phyloP scores from a whole-genome alignment of 2,888 invertebrate genomes.

The Malthinus flaveolus region DNA sequence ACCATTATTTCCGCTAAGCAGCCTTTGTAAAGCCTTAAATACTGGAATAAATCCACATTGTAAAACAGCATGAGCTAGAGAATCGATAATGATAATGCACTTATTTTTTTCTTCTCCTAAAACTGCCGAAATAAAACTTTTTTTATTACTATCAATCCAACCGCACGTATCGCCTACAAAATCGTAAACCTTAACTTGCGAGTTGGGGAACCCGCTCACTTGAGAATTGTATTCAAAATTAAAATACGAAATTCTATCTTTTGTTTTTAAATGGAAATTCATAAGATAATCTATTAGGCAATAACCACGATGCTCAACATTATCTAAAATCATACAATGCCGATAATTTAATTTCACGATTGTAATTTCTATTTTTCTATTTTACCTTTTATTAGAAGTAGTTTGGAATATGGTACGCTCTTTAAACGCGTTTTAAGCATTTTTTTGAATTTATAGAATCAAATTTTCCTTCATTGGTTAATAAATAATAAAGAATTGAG shows the following conservation, averaged over 20 bases:
- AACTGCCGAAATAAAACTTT: conserved; percentile 33
- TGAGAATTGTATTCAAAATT: conserved; percentile 44
- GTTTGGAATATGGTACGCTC: conserved; percentile 44
- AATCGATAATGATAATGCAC: conserved; percentile 46
- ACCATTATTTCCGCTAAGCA: conserved; percentile 47
- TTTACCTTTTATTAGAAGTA: conserved; percentile 48
- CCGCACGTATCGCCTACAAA: conserved; percentile 39
- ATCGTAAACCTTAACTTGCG: conserved; percentile 35
- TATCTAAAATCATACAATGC: conserved; percentile 42
- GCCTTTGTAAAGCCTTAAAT: conserved; percentile 42
- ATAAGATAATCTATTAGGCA: conserved; percentile 41
- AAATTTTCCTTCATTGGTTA: too few relatives aligned
- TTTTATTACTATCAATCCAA: conserved; percentile 22
- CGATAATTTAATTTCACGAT: background rate
- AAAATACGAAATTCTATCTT: conserved; percentile 42
- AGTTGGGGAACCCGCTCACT: conserved; percentile 22
- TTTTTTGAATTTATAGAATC: too few relatives aligned
- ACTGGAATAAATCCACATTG: conserved; percentile 40
- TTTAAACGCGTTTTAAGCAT: conserved; percentile 47
- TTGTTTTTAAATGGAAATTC: conserved; percentile 38
- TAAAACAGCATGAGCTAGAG: conserved; percentile 44
- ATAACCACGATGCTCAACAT: conserved; percentile 38
- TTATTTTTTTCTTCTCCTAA: conserved; percentile 28
- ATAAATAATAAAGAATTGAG: too few relatives aligned
- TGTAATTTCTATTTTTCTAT: background rate